These are phyloP conservation scores for Bubo scandiacus DNA, from an alignment of 2,113 vertebrate species.

Conservation along the genomic window DNA sequence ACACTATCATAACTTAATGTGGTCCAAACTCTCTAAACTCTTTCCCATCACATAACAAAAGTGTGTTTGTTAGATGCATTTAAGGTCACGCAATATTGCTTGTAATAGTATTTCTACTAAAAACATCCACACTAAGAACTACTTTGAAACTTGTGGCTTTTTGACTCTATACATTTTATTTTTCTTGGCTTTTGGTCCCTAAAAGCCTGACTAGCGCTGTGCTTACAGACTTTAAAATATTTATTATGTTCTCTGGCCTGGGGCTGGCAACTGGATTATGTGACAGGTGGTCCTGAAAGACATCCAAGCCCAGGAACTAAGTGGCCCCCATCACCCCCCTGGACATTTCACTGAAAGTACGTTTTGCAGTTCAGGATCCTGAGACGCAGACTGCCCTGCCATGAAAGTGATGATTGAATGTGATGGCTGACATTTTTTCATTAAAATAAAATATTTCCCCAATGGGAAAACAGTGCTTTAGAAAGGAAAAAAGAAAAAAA, in stretches of 20 bases:
- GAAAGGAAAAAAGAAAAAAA: background rate
- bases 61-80: background rate
- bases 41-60: background rate
- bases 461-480: background rate
- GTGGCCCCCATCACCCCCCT: accelerated
- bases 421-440: background rate
- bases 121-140: background rate
- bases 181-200: background rate
- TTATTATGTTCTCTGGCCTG: background rate
- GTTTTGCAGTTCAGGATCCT: background rate
- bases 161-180: background rate
- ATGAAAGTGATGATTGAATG: background rate
- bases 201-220: background rate
- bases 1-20: background rate
- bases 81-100: background rate
- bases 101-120: background rate
- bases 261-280: background rate
- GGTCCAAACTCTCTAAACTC: background rate
- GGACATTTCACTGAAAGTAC: background rate
- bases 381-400: background rate
- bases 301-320: background rate
- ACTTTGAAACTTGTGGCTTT: background rate
- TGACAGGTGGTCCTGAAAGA: background rate
- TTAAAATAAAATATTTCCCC: background rate
- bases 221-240: background rate